Evolutionary conservation across 2,113 vertebrate species (phyloP), one percentile per base, ranked within the genome.

Genomic region (Rissa tridactyla): DNA sequence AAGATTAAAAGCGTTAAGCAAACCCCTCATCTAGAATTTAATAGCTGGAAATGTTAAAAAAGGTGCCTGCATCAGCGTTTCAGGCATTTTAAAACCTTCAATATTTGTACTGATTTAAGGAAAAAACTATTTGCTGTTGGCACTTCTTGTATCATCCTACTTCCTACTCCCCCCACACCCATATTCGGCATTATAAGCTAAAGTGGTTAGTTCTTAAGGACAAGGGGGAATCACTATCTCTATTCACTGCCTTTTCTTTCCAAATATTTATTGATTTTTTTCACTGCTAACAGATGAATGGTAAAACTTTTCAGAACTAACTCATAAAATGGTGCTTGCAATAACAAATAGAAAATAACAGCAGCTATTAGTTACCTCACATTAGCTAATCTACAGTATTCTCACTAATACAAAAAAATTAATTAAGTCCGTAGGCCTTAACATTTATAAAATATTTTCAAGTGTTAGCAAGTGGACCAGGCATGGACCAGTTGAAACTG

Each of bases 1-100:
- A 91, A 88, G 83, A 92, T 88, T 88, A 88, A 97, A 97, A 95
- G 61, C 85, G 81, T 92, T 88, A 97, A 87, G 71, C 54, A 68
- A 91, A 15, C n/a, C 58, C 40, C 27, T 96, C 65, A 66, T 85
- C 65, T 91, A 42, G 44, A 94, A 47, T 36, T 77, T 95, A 64
- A 77, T 95, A 73, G 60, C 54, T 87, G 68, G 71, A 76, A 88
- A 80, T 14, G 3, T 60, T 94, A 94, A 88, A 96, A 68, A 92
- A 94, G n/a, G 55, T 90, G 81, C 40, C 70, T 80, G 7, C 42
- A 49, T 96, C 86, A 96, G 91, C 72, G 82, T 77, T 77, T 85
- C 68, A 83, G 65, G 66, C 38, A 66, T 88, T 81, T 60, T 17
- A 96, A 96, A 88, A 27, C 19, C 30, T 77, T 90, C 47, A 75